Evolutionary conservation across 2,113 vertebrate species (phyloP).

Genomic region (Phylloscopus trochiloides): DNA sequence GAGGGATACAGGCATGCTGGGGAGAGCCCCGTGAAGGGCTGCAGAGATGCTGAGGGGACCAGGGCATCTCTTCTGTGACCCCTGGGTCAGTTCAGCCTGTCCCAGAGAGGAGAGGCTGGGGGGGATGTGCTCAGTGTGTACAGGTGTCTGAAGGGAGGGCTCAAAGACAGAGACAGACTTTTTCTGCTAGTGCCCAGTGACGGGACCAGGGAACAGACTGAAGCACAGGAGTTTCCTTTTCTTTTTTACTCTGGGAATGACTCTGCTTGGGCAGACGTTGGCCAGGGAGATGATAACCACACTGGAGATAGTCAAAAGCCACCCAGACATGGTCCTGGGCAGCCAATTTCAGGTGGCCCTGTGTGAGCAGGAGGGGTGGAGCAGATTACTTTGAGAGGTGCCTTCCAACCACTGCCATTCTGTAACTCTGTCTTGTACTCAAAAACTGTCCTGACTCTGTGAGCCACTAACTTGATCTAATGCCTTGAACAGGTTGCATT

Average conservation of each 20-base stretch:
- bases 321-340: fast-evolving
- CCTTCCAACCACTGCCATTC: background rate
- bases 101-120: background rate
- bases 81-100: background rate
- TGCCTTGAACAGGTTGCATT: background rate
- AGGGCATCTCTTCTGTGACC: background rate
- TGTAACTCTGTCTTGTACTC: fast-evolving
- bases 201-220: background rate
- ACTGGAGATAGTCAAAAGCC: background rate
- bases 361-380: background rate
- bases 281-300: background rate
- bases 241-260: background rate
- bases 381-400: background rate
- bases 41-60: fast-evolving
- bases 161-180: background rate
- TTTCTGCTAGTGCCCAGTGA: background rate
- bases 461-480: background rate
- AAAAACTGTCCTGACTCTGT: background rate
- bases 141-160: background rate
- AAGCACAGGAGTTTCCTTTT: background rate
- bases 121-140: fast-evolving
- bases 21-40: background rate
- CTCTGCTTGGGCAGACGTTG: background rate
- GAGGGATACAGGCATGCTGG: fast-evolving
- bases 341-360: background rate